Conservation (phyloP, 2,888 invertebrate species). For the Mamestra brassicae region DNA sequence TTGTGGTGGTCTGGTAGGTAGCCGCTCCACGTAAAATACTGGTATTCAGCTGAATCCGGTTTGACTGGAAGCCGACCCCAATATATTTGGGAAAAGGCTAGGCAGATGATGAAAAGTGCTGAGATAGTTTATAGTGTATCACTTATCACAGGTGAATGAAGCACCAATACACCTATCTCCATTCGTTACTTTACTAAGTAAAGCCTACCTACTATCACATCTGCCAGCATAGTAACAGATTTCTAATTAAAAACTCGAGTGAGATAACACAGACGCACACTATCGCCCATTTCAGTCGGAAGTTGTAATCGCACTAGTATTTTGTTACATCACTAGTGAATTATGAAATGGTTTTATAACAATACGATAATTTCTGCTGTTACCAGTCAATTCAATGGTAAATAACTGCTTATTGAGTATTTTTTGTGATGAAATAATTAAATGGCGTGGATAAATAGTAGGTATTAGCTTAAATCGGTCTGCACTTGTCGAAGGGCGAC, state of each 20-base stretch:
- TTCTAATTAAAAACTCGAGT: slow-evolving; percentile 26
- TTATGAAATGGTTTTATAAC: slow-evolving; percentile 25
- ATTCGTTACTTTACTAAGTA: not conserved
- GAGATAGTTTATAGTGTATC: too few species aligned
- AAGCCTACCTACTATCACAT: slow-evolving; percentile 15
- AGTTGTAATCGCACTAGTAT: slow-evolving; percentile 37
- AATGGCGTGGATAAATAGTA: not conserved
- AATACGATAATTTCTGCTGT: slow-evolving; percentile 6
- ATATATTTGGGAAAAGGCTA: too few species aligned
- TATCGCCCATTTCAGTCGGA: slow-evolving; percentile 29
- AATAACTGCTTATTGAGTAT: not conserved
- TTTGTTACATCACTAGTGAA: slow-evolving; percentile 36
- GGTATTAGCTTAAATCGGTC: not conserved
- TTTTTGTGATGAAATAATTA: not conserved
- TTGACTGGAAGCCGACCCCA: too few species aligned
- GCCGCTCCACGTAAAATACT: too few species aligned
- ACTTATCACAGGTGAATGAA: slow-evolving; percentile 1
- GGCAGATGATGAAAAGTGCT: too few species aligned
- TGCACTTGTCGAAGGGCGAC: not conserved
- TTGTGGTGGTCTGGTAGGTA: too few species aligned
- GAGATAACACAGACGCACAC: slow-evolving; percentile 43
- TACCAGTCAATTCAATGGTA: not conserved
- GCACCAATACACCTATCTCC: not conserved
- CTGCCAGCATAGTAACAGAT: slow-evolving; percentile 24
- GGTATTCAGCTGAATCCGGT: too few species aligned